These are phyloP conservation scores for Tetramorium alpestre DNA, from an alignment of 1,140 invertebrate species.

Conservation along the genomic window DNA sequence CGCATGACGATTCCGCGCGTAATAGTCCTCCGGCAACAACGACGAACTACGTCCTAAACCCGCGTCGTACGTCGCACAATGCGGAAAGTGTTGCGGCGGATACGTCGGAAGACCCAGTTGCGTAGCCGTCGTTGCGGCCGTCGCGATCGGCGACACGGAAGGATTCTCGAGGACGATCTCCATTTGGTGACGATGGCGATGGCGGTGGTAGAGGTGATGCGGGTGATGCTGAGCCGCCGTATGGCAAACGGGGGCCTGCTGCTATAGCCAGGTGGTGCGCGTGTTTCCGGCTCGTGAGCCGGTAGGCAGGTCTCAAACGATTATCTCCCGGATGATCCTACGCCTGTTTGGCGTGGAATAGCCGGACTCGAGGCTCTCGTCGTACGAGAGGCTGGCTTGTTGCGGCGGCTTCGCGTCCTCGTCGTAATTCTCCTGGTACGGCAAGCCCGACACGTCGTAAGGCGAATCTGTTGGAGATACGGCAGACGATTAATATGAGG, in stretches of 20 bases:
- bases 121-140: constrained; percentile 16
- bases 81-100: constrained; percentile 18
- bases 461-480: constrained; percentile 91
- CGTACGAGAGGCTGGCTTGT: constrained; percentile 94
- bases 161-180: constrained; percentile 84
- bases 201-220: constrained; percentile 57
- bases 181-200: constrained; percentile 77
- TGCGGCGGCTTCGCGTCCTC: constrained; percentile 91
- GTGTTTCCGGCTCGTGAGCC: constrained; percentile 84
- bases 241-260: constrained; percentile 81
- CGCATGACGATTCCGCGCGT: constrained; percentile 38
- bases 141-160: constrained; percentile 49
- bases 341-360: constrained; percentile 97
- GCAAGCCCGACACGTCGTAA: constrained; percentile 96
- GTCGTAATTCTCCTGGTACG: constrained; percentile 93
- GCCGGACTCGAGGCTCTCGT: constrained; percentile 96
- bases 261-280: constrained; percentile 85
- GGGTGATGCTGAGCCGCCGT: constrained; percentile 54
- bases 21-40: constrained; percentile 58
- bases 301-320: constrained; percentile 91
- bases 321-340: constrained; percentile 96
- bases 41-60: constrained; percentile 62
- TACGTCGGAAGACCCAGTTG: constrained; percentile 45
- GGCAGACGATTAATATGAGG: constrained; percentile 40
- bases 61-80: constrained; percentile 20